Base-by-base conservation (phyloP, 2,113 vertebrate species). In the Gambusia holbrooki region DNA sequence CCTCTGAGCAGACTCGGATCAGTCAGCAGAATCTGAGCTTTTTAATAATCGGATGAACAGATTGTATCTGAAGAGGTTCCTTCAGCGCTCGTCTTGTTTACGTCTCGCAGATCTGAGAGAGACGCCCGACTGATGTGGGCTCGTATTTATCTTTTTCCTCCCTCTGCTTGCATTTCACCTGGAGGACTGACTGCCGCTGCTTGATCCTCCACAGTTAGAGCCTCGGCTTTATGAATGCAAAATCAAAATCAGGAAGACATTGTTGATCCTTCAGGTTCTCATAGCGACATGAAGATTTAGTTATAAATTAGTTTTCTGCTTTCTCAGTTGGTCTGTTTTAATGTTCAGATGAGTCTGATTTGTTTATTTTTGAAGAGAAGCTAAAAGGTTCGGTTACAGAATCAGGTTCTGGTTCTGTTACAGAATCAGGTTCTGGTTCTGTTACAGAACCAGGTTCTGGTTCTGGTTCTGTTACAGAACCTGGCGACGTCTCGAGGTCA, bases 71-170 rank as follows among this genome's bases (percentile, higher is more conserved):
- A 15, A 58, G 62, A 29, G 58, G 9, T 33, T 42, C 58, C 1
- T 1, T 65, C 77, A 64, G 29, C 13, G 69, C 61, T 76, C 32
- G 0, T 7, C 6, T 65, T 80, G 84, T 80, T 80, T 61, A 68
- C 9, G 73, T 86, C 84, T 86, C 54, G 1, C 28, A 32, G 69
- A 58, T 22, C 71, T 28, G 63, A 62, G 74, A 4, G 3, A 42
- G 40, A 12, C 48, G 29, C 6, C 19, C n/a, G 6, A 40, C 73
- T 80, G 62, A 84, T 82, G 76, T 73, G 85, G 84, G 51, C 66
- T 66, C 28, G n/a, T 40, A 33, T 72, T 58, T 61, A 58, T n/a
- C 22, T 76, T 72, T 66, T 37, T 42, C 48, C 29, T 27, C 54
- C 25, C 64, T 35, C 19, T 54, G n/a, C 54, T 28, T 60, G 27